These are phyloP conservation scores for Anguilla anguilla DNA, from an alignment of 2,797 vertebrate species.

Conservation along the genomic window DNA sequence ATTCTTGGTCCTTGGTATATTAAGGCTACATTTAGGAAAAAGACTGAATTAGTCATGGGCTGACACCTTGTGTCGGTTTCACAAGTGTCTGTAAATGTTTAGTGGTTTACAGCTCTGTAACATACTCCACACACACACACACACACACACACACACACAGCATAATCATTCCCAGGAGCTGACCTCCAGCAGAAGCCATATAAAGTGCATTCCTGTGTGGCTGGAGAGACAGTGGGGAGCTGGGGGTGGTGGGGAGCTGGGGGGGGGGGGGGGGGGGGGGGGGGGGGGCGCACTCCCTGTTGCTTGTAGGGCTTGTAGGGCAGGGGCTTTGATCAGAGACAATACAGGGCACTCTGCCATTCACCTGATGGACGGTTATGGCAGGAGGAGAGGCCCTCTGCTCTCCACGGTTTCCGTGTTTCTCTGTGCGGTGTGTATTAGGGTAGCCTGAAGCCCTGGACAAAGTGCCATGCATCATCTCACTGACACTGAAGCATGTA, in stretches of 20 bases:
- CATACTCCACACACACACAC: background rate
- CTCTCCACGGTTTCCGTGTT: background rate
- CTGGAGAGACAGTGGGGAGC: background rate
- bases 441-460: background rate
- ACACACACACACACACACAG: background rate
- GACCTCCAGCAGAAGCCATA: background rate
- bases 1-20: background rate
- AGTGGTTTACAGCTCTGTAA: background rate
- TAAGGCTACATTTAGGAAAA: background rate
- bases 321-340: constrained; percentile 1
- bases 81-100: constrained; percentile 5
- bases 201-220: constrained; percentile 6
- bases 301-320: background rate
- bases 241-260: too few relatives aligned
- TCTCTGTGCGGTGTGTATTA: background rate
- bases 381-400: background rate
- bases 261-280: background rate
- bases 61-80: background rate
- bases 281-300: background rate
- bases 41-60: background rate
- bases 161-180: constrained; percentile 28
- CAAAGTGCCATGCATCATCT: background rate
- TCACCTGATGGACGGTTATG: background rate
- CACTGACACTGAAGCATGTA: background rate
- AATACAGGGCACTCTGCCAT: background rate